phyloP scores from a whole-genome alignment of 2,888 invertebrate species.

The Drosophila kambysellisi region DNA sequence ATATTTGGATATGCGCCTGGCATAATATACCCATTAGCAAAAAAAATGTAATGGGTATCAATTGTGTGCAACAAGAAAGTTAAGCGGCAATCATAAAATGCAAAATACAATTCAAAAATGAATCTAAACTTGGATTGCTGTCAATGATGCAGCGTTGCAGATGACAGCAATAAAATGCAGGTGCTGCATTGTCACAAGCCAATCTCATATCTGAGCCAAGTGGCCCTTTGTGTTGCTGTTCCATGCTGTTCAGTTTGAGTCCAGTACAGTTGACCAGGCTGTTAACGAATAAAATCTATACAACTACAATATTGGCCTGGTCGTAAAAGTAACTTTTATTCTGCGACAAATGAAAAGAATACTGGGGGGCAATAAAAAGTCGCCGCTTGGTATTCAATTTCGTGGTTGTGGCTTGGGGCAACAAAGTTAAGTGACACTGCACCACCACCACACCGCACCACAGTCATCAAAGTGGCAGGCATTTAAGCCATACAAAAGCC shows the following conservation, averaged over 20 bases:
- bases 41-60: not conserved
- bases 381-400: constrained; percentile 39
- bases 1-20: not conserved
- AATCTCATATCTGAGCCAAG: constrained; percentile 40
- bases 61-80: constrained; percentile 18
- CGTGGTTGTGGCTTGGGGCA: constrained; percentile 4
- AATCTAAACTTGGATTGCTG: constrained; percentile 55
- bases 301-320: constrained; percentile 36
- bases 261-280: constrained; percentile 40
- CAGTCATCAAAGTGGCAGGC: constrained; percentile 44
- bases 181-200: constrained; percentile 52
- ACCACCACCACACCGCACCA: not conserved
- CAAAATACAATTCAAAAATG: constrained; percentile 47
- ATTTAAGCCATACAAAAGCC: constrained; percentile 59
- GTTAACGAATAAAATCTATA: constrained; percentile 59
- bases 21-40: not conserved
- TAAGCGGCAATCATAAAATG: constrained; percentile 50
- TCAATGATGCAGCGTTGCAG: constrained; percentile 51
- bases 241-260: not conserved
- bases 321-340: constrained; percentile 30
- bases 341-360: constrained; percentile 6
- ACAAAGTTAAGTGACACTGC: constrained; percentile 6
- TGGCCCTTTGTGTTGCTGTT: constrained; percentile 25
- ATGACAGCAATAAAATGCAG: constrained; percentile 79
- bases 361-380: constrained; percentile 35